These are phyloP conservation scores for Phasianus colchicus DNA, from an alignment of 2,113 vertebrate species.

Conservation along the genomic window DNA sequence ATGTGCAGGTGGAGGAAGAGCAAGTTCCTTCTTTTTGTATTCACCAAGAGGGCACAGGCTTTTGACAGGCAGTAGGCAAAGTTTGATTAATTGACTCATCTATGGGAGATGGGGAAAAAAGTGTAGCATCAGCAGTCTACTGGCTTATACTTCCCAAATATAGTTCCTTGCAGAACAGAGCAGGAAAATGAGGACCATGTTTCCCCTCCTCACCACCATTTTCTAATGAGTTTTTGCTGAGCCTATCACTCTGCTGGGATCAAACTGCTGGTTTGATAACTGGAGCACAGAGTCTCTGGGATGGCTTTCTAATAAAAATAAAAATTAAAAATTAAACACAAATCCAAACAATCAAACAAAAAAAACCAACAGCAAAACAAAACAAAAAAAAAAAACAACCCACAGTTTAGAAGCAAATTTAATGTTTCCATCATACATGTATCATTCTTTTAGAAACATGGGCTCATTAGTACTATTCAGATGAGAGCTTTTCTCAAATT, in stretches of 20 bases:
- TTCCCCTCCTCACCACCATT: neutral
- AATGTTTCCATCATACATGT: neutral
- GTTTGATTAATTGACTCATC: slow-evolving; percentile 72
- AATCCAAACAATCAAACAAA: neutral
- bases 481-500: neutral
- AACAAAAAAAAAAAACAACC: no score
- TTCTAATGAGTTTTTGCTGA: slow-evolving; percentile 46
- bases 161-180: slow-evolving; percentile 32
- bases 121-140: slow-evolving; percentile 53
- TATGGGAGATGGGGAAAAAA: slow-evolving; percentile 27
- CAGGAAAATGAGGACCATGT: neutral
- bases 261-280: slow-evolving; percentile 18
- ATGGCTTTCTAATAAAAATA: neutral
- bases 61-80: slow-evolving; percentile 60
- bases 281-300: neutral
- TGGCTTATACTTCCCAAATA: slow-evolving; percentile 15
- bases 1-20: neutral
- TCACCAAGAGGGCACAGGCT: neutral
- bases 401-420: neutral
- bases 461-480: neutral
- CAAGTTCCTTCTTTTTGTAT: slow-evolving; percentile 26
- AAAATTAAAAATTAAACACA: no score
- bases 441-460: neutral
- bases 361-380: no score
- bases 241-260: neutral